These are phyloP conservation scores for Drosophila parabipectinata DNA, from an alignment of 1,140 invertebrate genomes.

Conservation along the genomic window DNA sequence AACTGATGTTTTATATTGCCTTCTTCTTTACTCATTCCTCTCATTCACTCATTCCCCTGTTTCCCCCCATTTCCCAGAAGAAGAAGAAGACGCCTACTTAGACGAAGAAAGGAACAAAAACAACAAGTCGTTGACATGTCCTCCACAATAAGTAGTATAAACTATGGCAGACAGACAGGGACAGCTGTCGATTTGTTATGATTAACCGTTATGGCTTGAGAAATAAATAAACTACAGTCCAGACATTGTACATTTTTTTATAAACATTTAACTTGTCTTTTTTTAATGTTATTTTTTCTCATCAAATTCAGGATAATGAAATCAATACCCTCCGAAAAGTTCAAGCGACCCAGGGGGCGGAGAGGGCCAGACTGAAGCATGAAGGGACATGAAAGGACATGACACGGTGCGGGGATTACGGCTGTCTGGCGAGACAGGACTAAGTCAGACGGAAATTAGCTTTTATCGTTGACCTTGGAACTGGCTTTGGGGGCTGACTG, in stretches of 20 bases:
- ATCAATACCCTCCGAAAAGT: slow-evolving; percentile 32
- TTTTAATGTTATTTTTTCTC: neutral
- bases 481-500: neutral
- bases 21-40: neutral
- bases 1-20: neutral
- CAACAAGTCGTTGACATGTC: slow-evolving; percentile 70
- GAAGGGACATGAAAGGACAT: neutral
- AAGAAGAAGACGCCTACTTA: neutral
- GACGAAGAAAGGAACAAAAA: slow-evolving; percentile 22
- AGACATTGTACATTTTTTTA: neutral
- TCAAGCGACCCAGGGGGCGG: slow-evolving; percentile 12
- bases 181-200: slow-evolving; percentile 66
- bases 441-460: slow-evolving; percentile 38
- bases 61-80: too few relatives aligned
- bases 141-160: slow-evolving; percentile 18
- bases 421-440: slow-evolving; percentile 38
- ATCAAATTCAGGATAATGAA: slow-evolving; percentile 41
- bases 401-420: slow-evolving; percentile 4
- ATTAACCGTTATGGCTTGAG: slow-evolving; percentile 61
- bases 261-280: neutral
- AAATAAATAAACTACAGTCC: neutral
- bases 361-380: neutral
- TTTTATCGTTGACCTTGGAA: slow-evolving; percentile 41
- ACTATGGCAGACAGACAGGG: slow-evolving; percentile 14
- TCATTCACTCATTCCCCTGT: neutral